phyloP scores from a whole-genome alignment of 2,888 invertebrate genomes.

The Yponomeuta evonymella region DNA sequence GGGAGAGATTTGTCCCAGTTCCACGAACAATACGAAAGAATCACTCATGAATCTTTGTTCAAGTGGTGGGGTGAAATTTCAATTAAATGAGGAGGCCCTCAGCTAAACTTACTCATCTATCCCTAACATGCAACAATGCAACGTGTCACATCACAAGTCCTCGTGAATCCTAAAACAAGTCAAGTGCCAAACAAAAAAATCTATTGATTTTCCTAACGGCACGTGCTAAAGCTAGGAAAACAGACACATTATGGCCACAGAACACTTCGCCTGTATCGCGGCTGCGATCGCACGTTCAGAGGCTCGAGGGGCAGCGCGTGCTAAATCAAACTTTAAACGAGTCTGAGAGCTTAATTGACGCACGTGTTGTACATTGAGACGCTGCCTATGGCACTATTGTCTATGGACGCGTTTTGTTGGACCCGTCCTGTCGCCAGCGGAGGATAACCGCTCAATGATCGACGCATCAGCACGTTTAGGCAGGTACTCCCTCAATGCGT shows the following conservation, averaged over 20 bases:
- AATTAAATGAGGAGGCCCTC: no score
- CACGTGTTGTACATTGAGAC: conserved; percentile 37
- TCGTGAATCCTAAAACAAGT: not conserved
- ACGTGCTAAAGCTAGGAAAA: conserved; percentile 23
- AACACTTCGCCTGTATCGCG: conserved; percentile 27
- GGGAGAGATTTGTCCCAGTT: not conserved
- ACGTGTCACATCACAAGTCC: not conserved
- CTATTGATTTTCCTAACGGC: conserved; percentile 22
- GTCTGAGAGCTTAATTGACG: conserved; percentile 45
- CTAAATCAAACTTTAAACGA: conserved; percentile 43
- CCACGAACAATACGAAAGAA: not conserved
- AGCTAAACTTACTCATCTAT: no score
- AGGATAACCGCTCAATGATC: not conserved
- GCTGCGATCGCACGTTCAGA: conserved; percentile 34
- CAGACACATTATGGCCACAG: not conserved
- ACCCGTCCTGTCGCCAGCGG: not conserved
- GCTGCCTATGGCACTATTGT: not conserved
- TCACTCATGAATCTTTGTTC: no score
- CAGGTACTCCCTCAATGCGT: not conserved
- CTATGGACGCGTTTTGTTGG: not conserved
- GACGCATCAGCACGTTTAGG: not conserved
- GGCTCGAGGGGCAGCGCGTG: conserved; percentile 43
- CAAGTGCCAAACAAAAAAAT: conserved; percentile 10
- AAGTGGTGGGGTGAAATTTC: no score
- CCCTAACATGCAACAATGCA: no score